Base-by-base conservation (phyloP, 53 echinoderm and acorn worm species). In the Paracentrotus lividus region DNA sequence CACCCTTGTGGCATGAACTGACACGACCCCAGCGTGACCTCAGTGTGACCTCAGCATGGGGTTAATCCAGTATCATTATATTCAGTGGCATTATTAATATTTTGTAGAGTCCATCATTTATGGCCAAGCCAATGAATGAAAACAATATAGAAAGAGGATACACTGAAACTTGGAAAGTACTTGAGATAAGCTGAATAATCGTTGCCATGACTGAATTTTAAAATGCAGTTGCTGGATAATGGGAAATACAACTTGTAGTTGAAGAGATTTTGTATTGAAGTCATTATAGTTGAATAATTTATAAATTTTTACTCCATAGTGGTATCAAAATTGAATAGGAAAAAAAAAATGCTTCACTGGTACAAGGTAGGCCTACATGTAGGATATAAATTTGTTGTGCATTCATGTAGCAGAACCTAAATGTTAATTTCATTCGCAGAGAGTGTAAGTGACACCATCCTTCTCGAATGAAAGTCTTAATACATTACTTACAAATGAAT, bases 1-100 rank as follows among this genome's bases (percentile, higher is more conserved):
- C 15, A 34, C 89, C 44, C 89, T 12, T n/a, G 54, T 34, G 89
- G 64, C 43, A 43, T 89, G 89, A 89, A 13, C 89, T 64, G 88
- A 88, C 88, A 54, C 57, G 45, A 89, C 88, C 88, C 64, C 60
- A 36, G 88, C 52, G 26, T 85, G 86, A 85, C 53, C 87, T 31
- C 87, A 87, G 89, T n/a, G 27, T 88, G 88, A 88, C 88, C 55
- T 88, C 61, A 88, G 88, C 45, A 64, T 89, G 89, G 21, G 89
- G 89, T 65, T 33, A 89, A 88, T 57, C 61, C 26, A 27, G 44
- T 64, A 45, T 40, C 40, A 72, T 38, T 72, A 72, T 36, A 72
- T 72, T 72, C 72, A 72, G 38, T 72, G 72, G 40, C 40, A 72
- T 72, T 40, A 10, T 27, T 2, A 64, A 64, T 29, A 64, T 64